Conservation (phyloP, 2,113 vertebrate species). For the Arvicanthis niloticus region DNA sequence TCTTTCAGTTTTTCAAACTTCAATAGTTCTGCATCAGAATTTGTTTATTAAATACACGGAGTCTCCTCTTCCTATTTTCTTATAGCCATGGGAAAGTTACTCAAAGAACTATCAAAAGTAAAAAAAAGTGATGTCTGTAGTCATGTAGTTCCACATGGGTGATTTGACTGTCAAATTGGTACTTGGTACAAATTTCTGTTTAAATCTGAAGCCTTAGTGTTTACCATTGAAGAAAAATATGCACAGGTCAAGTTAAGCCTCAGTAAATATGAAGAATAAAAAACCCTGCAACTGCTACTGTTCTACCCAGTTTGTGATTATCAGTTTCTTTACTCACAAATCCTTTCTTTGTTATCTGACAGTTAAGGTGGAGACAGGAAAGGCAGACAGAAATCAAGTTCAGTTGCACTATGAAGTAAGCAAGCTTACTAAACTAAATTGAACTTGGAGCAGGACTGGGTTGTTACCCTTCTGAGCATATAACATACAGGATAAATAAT, state of each 20-base stretch:
- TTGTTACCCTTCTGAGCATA: neutral
- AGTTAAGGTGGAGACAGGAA: neutral
- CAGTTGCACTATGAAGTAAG: neutral
- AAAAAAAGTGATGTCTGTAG: slow-evolving; percentile 13
- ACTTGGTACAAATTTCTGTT: slow-evolving; percentile 29
- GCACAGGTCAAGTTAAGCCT: slow-evolving; percentile 55
- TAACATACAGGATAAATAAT: neutral
- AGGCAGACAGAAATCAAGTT: neutral
- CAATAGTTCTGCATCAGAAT: slow-evolving; percentile 15
- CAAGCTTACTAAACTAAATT: neutral
- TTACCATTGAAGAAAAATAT: neutral
- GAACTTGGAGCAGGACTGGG: neutral
- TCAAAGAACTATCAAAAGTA: slow-evolving; percentile 42
- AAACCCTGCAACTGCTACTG: neutral
- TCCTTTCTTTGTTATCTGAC: neutral
- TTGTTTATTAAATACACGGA: slow-evolving; percentile 3
- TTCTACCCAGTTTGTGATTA: neutral
- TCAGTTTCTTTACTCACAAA: slow-evolving; percentile 3
- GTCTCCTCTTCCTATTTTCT: slow-evolving; percentile 4
- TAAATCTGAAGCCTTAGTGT: slow-evolving; percentile 48
- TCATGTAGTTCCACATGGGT: neutral
- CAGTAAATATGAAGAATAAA: neutral
- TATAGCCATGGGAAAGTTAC: slow-evolving; percentile 60
- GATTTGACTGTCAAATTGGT: neutral
- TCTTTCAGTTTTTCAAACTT: neutral